A percentile compares a stretch with the other conserved stretches of the same genome.
Conservation (phyloP, 2,113 vertebrate genomes). For the Pampusana beccarii region DNA sequence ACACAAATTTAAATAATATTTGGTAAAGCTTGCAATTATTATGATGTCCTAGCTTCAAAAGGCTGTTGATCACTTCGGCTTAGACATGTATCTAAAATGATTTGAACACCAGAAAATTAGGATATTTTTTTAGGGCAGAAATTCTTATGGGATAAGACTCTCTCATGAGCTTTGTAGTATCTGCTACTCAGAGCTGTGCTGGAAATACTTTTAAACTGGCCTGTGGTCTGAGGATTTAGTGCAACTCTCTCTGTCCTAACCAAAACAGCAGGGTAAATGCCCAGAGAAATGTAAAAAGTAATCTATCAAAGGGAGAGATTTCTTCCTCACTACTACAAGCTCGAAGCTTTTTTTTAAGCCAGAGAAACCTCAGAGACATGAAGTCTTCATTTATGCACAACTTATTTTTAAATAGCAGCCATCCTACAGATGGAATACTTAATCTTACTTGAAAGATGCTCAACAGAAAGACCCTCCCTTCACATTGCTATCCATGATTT, state of each 20-base stretch:
- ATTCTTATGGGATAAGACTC: background rate
- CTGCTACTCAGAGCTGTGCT: background rate
- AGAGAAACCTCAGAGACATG: background rate
- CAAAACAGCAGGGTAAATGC: background rate
- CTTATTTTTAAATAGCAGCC: conserved; percentile 2
- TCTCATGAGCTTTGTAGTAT: background rate
- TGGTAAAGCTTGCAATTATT: background rate
- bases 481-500: background rate
- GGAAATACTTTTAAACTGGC: background rate
- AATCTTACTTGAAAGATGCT: background rate
- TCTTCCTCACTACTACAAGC: background rate
- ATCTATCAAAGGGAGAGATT: background rate
- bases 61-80: background rate
- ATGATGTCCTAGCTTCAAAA: background rate
- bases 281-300: background rate
- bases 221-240: background rate
- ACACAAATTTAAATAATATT: background rate
- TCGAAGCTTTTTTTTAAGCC: background rate
- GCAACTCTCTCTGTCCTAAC: background rate
- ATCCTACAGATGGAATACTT: background rate
- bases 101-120: background rate
- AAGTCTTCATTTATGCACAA: background rate
- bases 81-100: background rate
- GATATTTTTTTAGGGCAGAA: background rate
- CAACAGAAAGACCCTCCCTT: background rate